Conservation (phyloP, 2,797 vertebrate genomes). For the Tachyglossus aculeatus region DNA sequence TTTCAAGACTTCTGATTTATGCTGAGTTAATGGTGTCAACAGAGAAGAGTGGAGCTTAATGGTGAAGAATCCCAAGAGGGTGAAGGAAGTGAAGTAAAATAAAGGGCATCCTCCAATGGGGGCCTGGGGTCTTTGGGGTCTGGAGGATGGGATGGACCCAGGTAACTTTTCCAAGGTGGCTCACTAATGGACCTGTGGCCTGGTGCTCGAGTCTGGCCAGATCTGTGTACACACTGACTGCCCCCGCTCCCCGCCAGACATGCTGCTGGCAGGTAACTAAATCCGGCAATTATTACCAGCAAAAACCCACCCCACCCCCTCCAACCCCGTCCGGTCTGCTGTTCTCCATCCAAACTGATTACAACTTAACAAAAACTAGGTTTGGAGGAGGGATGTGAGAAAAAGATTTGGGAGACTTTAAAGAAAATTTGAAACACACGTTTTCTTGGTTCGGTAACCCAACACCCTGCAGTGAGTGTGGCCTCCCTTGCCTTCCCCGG, state of each 20-base stretch:
- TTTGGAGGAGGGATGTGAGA: slow-evolving; percentile 2
- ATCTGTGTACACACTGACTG: background rate
- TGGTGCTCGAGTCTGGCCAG: background rate
- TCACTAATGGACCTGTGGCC: slow-evolving; percentile 1
- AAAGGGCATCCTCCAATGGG: no score
- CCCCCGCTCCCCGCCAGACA: background rate
- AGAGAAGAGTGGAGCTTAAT: rapidly evolving
- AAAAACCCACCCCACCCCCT: background rate
- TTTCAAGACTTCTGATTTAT: no score
- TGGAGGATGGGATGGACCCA: no score
- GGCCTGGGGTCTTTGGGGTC: no score
- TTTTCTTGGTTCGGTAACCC: slow-evolving; percentile 1
- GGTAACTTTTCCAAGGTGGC: slow-evolving; percentile 12
- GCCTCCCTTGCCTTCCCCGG: background rate
- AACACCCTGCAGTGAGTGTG: slow-evolving; percentile 12
- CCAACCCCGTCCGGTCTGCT: background rate
- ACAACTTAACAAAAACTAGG: background rate
- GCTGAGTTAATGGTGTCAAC: background rate
- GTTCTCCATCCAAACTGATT: slow-evolving; percentile 36
- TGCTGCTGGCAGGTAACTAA: slow-evolving; percentile 58
- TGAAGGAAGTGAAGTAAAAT: slow-evolving; percentile 5
- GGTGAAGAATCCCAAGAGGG: background rate
- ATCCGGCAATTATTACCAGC: slow-evolving; percentile 30
- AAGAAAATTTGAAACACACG: slow-evolving; percentile 48
- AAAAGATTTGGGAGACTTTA: background rate